Evolutionary conservation across 2,797 vertebrate genomes (phyloP), one percentile per base, ranked within the genome.

Genomic region (Lepilemur septentrionalis): DNA sequence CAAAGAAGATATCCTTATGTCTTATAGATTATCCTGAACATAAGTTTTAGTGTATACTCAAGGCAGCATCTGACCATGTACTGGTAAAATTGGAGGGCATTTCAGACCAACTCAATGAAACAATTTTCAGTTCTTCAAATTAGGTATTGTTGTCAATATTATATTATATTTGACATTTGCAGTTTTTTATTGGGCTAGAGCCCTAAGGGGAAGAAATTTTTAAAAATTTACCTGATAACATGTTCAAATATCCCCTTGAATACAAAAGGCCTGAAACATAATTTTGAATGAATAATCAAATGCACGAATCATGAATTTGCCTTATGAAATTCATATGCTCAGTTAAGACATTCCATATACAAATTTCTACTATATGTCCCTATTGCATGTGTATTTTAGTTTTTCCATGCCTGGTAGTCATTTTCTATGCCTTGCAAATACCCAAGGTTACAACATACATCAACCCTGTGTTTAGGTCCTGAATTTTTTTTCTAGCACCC

Each of bases 81-180:
- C 8, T 35, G 25, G 35, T 52, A 89, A 89, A 93, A 88, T 95
- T n/a, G 50, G 89, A 89, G 59, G 30, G 2, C 55, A 78, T 90
- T 94, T 92, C 41, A 94, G 15, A 15, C 75, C 46, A 79, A 83
- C n/a, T 89, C 22, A 84, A 79, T 23, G n/a, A 93, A 84, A 95
- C 28, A 96, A 18, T 18, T 61, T 95, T 80, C 38, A 89, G 11
- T 67, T 89, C 63, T 59, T 79, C 38, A 96, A 91, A 94, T 69
- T 82, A 82, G 9, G 5, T 23, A 52, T 80, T 94, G 22, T 5
- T 94, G 46, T 93, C 83, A 87, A 70, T 75, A 72, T 38, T 85
- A 35, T 52, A 59, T 87, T 70, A 30, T 69, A 70, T 86, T 89
- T 93, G 92, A 76, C 38, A 63, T 85, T 89, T 86, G 11, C 2